phyloP scores from a whole-genome alignment of 2,113 vertebrate genomes.

The Protomyctophum bolini region DNA sequence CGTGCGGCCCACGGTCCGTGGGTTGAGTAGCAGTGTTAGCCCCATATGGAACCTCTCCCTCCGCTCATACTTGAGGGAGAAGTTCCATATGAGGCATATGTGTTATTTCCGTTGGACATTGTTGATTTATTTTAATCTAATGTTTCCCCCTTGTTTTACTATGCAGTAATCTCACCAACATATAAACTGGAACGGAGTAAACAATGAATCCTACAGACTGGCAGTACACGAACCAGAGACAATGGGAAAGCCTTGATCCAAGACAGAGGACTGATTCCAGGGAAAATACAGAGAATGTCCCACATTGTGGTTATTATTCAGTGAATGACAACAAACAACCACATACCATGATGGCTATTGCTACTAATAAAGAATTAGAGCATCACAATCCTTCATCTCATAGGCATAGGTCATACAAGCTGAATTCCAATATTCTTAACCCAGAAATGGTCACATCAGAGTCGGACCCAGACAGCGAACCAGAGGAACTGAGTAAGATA shows the following conservation, averaged over 20 bases:
- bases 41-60: too few relatives aligned
- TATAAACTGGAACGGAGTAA: not conserved
- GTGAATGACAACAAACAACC: not conserved
- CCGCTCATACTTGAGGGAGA: too few relatives aligned
- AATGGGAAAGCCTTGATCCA: not conserved
- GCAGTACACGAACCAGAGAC: not conserved
- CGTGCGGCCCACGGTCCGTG: too few relatives aligned
- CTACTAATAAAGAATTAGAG: not conserved
- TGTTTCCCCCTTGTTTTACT: not conserved
- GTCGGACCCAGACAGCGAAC: conserved; percentile 14
- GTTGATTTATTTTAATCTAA: too few relatives aligned
- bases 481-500: not conserved
- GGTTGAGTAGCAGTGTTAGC: too few relatives aligned
- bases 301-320: not conserved
- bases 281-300: not conserved
- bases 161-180: not conserved
- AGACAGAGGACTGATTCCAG: not conserved
- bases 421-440: not conserved
- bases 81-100: too few relatives aligned
- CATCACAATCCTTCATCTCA: not conserved
- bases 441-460: not conserved
- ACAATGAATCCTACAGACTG: conserved; percentile 38
- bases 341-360: not conserved
- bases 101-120: too few relatives aligned
- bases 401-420: not conserved